Percentiles rank a stretch among this genome's conserved stretches.
Evolutionary conservation across 2,888 invertebrate species (phyloP).

Genomic region (Dynastes maya): DNA sequence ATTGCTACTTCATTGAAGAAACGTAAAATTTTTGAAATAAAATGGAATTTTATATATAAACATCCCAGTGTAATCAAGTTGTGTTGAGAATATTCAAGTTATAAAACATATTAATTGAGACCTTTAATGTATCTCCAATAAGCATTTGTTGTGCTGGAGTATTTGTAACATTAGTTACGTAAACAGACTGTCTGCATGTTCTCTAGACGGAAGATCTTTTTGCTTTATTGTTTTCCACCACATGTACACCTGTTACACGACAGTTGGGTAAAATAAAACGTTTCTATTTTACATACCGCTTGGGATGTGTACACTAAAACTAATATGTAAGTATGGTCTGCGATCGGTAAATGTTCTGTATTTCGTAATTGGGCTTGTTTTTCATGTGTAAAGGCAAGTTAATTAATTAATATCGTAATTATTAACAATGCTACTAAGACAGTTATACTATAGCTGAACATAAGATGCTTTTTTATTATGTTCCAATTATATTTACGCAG

Average conservation of each 20-base stretch:
- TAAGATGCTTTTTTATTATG: neutral
- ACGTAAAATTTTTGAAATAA: too few relatives aligned
- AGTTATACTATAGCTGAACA: too few relatives aligned
- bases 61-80: too few relatives aligned
- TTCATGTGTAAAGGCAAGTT: neutral
- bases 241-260: conserved; percentile 34
- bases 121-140: too few relatives aligned
- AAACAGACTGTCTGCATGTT: neutral
- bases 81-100: too few relatives aligned
- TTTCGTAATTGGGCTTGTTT: neutral
- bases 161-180: neutral
- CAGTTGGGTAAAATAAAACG: conserved; percentile 18
- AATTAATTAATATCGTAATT: neutral
- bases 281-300: conserved; percentile 22
- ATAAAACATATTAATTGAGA: too few relatives aligned
- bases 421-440: neutral
- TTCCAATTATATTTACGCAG: neutral
- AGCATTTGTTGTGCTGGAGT: too few relatives aligned
- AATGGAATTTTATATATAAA: too few relatives aligned
- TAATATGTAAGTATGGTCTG: neutral
- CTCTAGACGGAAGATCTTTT: neutral
- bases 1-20: too few relatives aligned
- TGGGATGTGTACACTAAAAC: conserved; percentile 2
- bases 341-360: neutral
- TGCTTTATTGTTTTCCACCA: conserved; percentile 12